Base-by-base conservation (phyloP, 2,797 vertebrate genomes). In the Calcarius lapponicus region DNA sequence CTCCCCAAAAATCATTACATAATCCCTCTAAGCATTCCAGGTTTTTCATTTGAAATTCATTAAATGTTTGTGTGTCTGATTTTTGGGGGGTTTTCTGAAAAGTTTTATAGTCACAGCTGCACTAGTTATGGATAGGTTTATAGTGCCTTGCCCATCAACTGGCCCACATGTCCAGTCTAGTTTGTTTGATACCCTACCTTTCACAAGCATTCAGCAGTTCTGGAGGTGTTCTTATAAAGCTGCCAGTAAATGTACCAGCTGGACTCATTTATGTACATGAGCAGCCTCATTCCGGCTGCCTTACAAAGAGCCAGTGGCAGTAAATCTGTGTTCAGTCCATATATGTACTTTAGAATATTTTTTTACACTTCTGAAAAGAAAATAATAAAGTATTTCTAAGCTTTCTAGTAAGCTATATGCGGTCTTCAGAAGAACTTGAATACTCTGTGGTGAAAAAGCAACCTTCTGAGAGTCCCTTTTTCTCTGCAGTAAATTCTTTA, bases 101-200 rank as follows among this genome's bases (percentile, higher is more conserved):
- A 95, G 71, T 96, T 98, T 98, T 98, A 98, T 98, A 95, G 96
- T 98, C 97, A 98, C 98, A 98, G 98, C 98, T 98, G 98, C 98
- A 95, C 95, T 97, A 97, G 96, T 98, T 98, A 98, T 96, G 96
- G 95, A 96, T 97, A 54, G 50, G 92, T 98, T 98, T 98, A 98
- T 98, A 97, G 98, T 94, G 82, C 95, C 66, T 94, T 97, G 97
- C 95, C 96, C 95, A 94, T 97, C 97, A 96, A 98, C 93, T 93
- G 96, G 96, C 95, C 97, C 98, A 98, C 97, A 97, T 98, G 98
- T 98, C 97, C 97, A 97, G 94, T 97, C 97, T 95, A 96, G 96
- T 98, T 97, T 97, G 97, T 98, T 97, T 98, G 98, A 98, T 98
- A 97, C 97, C 91, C 62, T 97, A 79, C 98, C 97, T 98, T 98